Percentiles rank a stretch among this genome's conserved stretches.
phyloP scores from a whole-genome alignment of 1,140 invertebrate species.

The Tetraneura akinire region DNA sequence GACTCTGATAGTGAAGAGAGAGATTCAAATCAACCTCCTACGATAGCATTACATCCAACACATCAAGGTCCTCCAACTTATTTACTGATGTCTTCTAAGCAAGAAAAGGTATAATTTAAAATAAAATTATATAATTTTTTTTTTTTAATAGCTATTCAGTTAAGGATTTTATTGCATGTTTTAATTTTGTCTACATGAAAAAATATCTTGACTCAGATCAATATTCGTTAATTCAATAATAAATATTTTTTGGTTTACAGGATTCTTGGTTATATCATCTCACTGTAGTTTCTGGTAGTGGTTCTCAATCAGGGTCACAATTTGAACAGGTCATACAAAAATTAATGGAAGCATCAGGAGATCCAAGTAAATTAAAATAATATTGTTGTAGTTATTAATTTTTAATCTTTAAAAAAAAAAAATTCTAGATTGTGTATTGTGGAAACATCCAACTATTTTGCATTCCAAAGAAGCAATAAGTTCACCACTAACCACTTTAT shows the following conservation, averaged over 20 bases:
- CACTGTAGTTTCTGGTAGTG: slow-evolving; percentile 89
- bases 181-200: not conserved
- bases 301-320: slow-evolving; percentile 86
- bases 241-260: slow-evolving; percentile 57
- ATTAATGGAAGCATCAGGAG: slow-evolving; percentile 92
- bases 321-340: slow-evolving; percentile 93
- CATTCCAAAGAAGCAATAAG: slow-evolving; percentile 87
- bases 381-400: not conserved
- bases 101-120: slow-evolving; percentile 64
- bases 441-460: slow-evolving; percentile 89
- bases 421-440: slow-evolving; percentile 79
- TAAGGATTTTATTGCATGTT: too few relatives aligned
- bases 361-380: slow-evolving; percentile 71
- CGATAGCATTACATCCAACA: slow-evolving; percentile 89
- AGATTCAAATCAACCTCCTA: slow-evolving; percentile 72
- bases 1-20: slow-evolving; percentile 89
- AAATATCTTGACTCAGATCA: not conserved
- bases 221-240: not conserved
- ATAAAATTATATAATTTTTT: not conserved
- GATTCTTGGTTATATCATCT: slow-evolving; percentile 94
- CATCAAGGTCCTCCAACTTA: slow-evolving; percentile 86
- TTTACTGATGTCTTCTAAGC: slow-evolving; percentile 84
- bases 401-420: slow-evolving; percentile 52
- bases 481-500: slow-evolving; percentile 81
- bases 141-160: too few relatives aligned